Evolutionary conservation across 2,888 invertebrate genomes (phyloP).

Genomic region (Protonemura montana): DNA sequence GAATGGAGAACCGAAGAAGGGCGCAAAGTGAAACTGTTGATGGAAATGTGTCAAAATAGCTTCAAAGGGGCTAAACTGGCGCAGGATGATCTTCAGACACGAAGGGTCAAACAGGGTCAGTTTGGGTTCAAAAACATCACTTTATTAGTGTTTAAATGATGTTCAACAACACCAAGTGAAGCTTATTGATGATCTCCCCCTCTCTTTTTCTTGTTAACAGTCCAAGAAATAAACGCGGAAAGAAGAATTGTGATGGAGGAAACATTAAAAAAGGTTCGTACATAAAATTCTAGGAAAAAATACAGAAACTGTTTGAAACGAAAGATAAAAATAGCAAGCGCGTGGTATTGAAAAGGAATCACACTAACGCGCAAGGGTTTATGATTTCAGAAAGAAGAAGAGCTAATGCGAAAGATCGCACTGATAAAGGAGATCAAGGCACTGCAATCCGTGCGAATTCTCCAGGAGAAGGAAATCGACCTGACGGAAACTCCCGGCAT

Average conservation of each 20-base stretch:
- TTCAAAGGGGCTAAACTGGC: conserved; percentile 64
- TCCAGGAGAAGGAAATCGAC: conserved; percentile 61
- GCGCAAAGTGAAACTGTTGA: conserved; percentile 57
- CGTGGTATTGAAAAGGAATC: no score
- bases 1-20: conserved; percentile 35
- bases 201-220: conserved; percentile 24
- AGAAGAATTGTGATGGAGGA: conserved; percentile 33
- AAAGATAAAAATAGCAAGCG: background rate
- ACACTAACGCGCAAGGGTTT: background rate
- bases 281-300: background rate
- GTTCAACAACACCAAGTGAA: background rate
- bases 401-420: conserved; percentile 57
- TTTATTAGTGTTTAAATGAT: background rate
- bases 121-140: conserved; percentile 50
- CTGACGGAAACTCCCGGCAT: conserved; percentile 66
- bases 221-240: conserved; percentile 57
- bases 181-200: background rate
- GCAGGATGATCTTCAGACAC: conserved; percentile 52
- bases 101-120: conserved; percentile 58
- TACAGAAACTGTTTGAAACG: no score
- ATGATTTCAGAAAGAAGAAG: conserved; percentile 54
- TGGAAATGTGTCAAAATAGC: conserved; percentile 62
- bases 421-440: conserved; percentile 59
- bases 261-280: background rate
- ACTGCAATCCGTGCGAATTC: conserved; percentile 57